Percentiles rank a stretch among this genome's conserved stretches.
These are phyloP conservation scores for Xiphophorus hellerii DNA, from an alignment of 2,113 vertebrate species.

Conservation along the genomic window DNA sequence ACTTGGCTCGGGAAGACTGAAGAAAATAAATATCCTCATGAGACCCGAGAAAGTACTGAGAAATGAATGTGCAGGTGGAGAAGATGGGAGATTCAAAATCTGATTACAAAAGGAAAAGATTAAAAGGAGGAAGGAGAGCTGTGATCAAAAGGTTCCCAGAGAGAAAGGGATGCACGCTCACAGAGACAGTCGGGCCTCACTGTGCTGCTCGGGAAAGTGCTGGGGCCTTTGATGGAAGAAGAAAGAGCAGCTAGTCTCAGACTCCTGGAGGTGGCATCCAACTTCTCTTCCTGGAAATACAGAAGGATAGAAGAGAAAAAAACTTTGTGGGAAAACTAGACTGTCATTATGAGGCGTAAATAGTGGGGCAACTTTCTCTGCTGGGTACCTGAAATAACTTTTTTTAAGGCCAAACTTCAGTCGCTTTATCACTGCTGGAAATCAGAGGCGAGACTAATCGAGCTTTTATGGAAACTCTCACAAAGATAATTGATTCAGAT, in stretches of 20 bases:
- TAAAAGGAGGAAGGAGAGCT: not conserved
- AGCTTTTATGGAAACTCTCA: slow-evolving; percentile 3
- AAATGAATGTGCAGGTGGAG: not conserved
- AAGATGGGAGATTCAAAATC: not conserved
- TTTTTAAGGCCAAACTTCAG: not conserved
- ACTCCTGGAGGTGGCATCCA: slow-evolving; percentile 75
- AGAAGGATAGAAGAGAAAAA: not conserved
- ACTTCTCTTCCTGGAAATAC: slow-evolving; percentile 80
- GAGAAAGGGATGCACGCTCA: slow-evolving; percentile 74
- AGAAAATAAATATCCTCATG: not conserved
- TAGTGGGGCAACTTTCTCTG: not conserved
- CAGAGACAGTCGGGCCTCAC: slow-evolving; percentile 76
- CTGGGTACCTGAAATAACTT: not conserved
- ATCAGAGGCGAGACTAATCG: not conserved
- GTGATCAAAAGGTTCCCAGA: not conserved
- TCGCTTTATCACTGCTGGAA: not conserved
- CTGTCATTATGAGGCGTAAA: not conserved
- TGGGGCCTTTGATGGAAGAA: slow-evolving; percentile 74
- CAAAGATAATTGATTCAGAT: slow-evolving; percentile 13
- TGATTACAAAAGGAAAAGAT: not conserved
- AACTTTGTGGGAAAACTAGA: not conserved
- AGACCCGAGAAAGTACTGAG: not conserved
- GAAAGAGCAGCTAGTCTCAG: slow-evolving; percentile 73
- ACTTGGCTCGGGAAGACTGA: not conserved
- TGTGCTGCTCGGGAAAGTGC: slow-evolving; percentile 78